A percentile compares a stretch with the other conserved stretches of the same genome.
Conservation (phyloP, 35 echinoderm and acorn worm genomes). For the Chiridota heheva region DNA sequence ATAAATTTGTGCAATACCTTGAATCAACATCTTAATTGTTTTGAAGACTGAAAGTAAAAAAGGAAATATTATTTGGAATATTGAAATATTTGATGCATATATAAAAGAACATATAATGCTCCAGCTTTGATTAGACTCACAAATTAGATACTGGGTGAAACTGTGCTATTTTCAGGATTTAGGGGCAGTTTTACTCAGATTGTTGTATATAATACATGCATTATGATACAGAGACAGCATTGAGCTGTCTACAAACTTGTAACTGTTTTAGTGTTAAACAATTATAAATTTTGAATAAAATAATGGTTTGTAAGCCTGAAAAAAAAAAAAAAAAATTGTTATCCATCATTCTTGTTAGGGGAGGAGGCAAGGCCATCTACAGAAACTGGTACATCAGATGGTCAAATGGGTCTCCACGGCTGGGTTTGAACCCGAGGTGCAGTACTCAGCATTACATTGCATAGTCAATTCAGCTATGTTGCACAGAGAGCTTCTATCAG, state of each 20-base stretch:
- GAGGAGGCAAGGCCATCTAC: slow-evolving; percentile 31
- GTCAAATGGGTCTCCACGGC: slow-evolving; percentile 87
- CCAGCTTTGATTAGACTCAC: no score
- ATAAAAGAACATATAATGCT: no score
- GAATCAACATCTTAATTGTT: no score
- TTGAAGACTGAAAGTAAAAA: no score
- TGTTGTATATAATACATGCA: no score
- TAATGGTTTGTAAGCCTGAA: not conserved
- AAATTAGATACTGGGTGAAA: no score
- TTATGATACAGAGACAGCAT: no score
- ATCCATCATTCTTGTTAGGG: slow-evolving; percentile 80
- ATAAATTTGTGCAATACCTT: no score
- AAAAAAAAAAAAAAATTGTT: not conserved
- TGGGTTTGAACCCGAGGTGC: slow-evolving; percentile 81
- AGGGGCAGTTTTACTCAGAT: no score
- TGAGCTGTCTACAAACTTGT: not conserved
- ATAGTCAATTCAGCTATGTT: slow-evolving; percentile 68
- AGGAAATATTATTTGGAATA: no score
- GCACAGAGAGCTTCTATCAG: slow-evolving; percentile 67
- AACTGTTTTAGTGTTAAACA: not conserved
- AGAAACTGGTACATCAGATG: slow-evolving; percentile 77
- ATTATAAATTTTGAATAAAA: not conserved
- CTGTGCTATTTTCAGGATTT: no score
- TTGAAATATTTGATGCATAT: no score
- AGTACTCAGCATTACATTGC: slow-evolving; percentile 65